Base-by-base conservation (phyloP, 1,140 invertebrate species). In the Drosophila azteca region DNA sequence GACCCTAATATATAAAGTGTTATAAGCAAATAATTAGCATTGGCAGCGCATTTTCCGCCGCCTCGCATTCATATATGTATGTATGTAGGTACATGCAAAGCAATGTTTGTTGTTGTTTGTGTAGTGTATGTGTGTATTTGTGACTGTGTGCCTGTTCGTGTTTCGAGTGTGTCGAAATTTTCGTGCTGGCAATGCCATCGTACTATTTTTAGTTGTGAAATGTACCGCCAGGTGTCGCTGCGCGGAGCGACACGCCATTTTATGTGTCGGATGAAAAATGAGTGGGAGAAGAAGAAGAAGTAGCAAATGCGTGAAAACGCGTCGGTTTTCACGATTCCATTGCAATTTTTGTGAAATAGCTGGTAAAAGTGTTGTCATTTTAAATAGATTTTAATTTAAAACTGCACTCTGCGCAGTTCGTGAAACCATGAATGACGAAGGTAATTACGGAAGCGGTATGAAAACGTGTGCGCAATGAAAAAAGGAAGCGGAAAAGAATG, bases 161-260 rank as follows among this genome's bases (percentile, higher is more conserved):
- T 20, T 20, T 20, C 13, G 50, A 13, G 35, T 57, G 41, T 57
- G 24, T 15, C 26, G 41, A n/a, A 62, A 29, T 58, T 77, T 77
- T 65, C 0, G 13, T 41, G 75, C n/a, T 78, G 76, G 76, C 61
- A 78, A 78, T 39, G 59, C 64, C 20, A n/a, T 7, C 7, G 26
- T 0, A 41, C 46, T 48, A 11, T 39, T 39, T 39, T 39, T 39
- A 39, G 35, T 39, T 39, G 11, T 39, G 3, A 4, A 3, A 39
- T 39, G 35, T 39, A 39, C 63, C 64, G 35, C 5, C 3, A 65
- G 64, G 8, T 3, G 46, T 24, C 24, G 64, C 46, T n/a, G 11
- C 35, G 5, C 2, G 8, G 61, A 65, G 64, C 35, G 35, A 13
- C 64, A 66, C 64, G 64, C 64, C 64, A 66, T 72, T 70, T 51